Conservation (phyloP, 2,797 vertebrate genomes). For the Eupleurogrammus muticus region DNA sequence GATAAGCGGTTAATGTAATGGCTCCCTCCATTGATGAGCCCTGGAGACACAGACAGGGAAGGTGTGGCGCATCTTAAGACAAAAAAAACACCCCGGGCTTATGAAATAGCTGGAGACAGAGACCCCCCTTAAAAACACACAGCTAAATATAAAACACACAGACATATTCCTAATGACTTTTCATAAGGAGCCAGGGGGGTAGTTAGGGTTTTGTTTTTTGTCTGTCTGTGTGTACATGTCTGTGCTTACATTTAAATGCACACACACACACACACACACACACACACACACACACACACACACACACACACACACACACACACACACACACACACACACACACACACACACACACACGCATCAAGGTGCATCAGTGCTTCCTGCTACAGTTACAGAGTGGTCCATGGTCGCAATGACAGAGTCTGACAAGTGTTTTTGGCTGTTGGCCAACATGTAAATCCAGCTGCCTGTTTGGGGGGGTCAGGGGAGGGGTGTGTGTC, state of each 20-base stretch:
- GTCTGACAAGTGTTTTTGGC: slow-evolving; percentile 42
- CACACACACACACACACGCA: slow-evolving; percentile 26
- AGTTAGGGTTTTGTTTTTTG: slow-evolving; percentile 25
- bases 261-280: slow-evolving; percentile 32
- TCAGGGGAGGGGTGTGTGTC: slow-evolving; percentile 21
- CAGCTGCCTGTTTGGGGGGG: slow-evolving; percentile 47
- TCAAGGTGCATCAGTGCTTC: slow-evolving; percentile 30
- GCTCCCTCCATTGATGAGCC: slow-evolving; percentile 72
- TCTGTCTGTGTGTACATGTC: slow-evolving; percentile 7
- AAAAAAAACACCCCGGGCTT: slow-evolving; percentile 80
- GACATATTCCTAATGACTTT: slow-evolving; percentile 70
- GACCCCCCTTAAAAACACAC: slow-evolving; percentile 67
- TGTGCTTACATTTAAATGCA: neutral
- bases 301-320: no score
- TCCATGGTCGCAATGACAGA: slow-evolving; percentile 31
- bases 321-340: slow-evolving; percentile 1
- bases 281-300: slow-evolving; percentile 40
- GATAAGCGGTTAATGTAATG: slow-evolving; percentile 74
- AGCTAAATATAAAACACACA: slow-evolving; percentile 77
- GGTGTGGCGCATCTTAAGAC: slow-evolving; percentile 74
- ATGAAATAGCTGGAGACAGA: slow-evolving; percentile 83
- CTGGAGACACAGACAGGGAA: slow-evolving; percentile 73
- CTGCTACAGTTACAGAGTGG: slow-evolving; percentile 42
- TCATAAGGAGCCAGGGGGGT: slow-evolving; percentile 52
- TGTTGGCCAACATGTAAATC: slow-evolving; percentile 63